phyloP scores from a whole-genome alignment of 2,888 invertebrate genomes.

The Atrina japonica region DNA sequence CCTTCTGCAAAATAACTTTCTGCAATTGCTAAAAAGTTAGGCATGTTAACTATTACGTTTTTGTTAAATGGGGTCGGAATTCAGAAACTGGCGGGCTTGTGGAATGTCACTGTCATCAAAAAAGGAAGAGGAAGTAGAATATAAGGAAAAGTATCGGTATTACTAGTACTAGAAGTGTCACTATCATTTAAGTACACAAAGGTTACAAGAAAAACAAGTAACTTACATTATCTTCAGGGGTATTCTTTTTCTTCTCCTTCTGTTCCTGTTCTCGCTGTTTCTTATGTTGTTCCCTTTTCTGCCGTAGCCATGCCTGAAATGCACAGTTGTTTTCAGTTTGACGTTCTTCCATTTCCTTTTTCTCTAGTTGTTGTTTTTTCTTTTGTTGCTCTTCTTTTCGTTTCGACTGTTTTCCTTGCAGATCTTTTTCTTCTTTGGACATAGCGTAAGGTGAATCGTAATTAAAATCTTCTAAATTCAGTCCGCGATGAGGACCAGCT shows the following conservation, averaged over 20 bases:
- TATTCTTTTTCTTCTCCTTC: conserved; percentile 53
- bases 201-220: no score
- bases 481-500: conserved; percentile 47
- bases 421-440: conserved; percentile 66
- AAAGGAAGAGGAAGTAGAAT: no score
- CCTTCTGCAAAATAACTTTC: no score
- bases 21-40: no score
- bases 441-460: conserved; percentile 77
- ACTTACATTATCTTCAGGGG: conserved; percentile 63
- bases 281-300: conserved; percentile 59
- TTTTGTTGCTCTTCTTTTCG: conserved; percentile 61
- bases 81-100: no score
- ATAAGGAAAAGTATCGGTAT: no score
- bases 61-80: no score
- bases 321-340: conserved; percentile 64
- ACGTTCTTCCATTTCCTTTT: conserved; percentile 66
- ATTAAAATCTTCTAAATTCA: conserved; percentile 55
- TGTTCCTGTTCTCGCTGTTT: conserved; percentile 54
- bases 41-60: no score
- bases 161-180: no score
- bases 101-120: no score
- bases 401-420: conserved; percentile 59
- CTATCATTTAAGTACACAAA: no score
- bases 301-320: conserved; percentile 70
- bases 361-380: conserved; percentile 60